Conservation (phyloP, 1,140 invertebrate species). For the Eupristina koningsbergeri region DNA sequence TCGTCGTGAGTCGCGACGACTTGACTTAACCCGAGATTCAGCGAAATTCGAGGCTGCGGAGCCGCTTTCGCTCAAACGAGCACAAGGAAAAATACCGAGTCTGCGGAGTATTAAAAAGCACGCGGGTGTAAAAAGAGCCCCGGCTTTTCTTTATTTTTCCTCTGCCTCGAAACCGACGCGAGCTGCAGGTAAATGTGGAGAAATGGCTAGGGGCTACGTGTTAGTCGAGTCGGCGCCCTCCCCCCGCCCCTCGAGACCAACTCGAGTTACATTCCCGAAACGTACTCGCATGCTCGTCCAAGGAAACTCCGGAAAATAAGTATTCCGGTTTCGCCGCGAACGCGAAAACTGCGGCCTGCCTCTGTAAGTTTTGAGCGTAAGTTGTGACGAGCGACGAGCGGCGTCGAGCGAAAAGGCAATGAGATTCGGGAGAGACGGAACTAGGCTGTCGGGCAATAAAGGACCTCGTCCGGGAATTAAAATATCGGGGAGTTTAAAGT, state of each 20-base stretch:
- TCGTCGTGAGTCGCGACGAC: not conserved
- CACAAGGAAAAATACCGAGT: not conserved
- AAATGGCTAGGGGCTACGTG: not conserved
- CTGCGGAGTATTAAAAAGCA: not conserved
- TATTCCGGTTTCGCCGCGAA: not conserved
- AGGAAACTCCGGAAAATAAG: not conserved
- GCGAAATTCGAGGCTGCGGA: not conserved
- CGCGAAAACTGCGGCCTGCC: not conserved
- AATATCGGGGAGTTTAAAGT: constrained; percentile 29
- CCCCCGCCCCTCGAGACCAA: too few species aligned
- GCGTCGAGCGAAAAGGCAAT: not conserved
- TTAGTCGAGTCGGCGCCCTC: not conserved
- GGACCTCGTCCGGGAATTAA: not conserved
- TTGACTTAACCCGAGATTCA: not conserved
- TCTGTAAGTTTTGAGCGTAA: not conserved
- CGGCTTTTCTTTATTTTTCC: not conserved
- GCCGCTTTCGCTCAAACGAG: not conserved
- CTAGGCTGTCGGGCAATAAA: not conserved
- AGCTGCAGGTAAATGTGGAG: constrained; percentile 9
- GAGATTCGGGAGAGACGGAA: not conserved
- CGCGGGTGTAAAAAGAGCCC: not conserved
- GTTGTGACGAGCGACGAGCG: not conserved
- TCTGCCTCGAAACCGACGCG: not conserved
- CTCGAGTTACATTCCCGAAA: too few species aligned
- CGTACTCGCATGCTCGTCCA: not conserved